Base-by-base conservation (phyloP, 2,113 vertebrate genomes). In the Chlamydotis undulata region DNA sequence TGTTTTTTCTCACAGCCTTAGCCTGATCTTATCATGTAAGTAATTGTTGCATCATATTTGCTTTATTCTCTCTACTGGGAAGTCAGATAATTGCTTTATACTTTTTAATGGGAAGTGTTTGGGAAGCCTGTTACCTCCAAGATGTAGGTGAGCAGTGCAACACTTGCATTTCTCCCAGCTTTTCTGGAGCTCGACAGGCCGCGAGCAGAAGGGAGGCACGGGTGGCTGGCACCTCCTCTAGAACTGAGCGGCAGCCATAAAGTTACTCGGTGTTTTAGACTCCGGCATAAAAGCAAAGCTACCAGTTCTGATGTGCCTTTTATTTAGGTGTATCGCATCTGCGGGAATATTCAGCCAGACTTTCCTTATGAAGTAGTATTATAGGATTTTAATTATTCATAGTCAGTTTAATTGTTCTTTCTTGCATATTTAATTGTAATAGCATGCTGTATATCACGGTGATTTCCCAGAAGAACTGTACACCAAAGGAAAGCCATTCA, bases 401-500 rank as follows among this genome's bases (percentile, higher is more conserved):
- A 84, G 74, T 94, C 93, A 85, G 96, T 96, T 97, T 96, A 95
- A 96, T 97, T 96, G 91, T 95, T 94, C 74, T 90, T 96, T 96
- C 97, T 92, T 97, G 93, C 93, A 95, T 97, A 93, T 95, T 97
- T 94, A 97, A 90, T 97, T 57, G 95, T 89, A 86, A 95, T 92
- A 93, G 7, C 97, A 29, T 97, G 97, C 97, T 97, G 76, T 71
- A 70, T 94, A 81, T 96, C 95, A 41, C 81, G 77, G 50, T 95
- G 93, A 97, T 98, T 97, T 98, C 97, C 95, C 96, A 73, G 92
- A 96, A 97, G 96, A 95, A 69, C 93, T 87, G 60, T 90, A 57
- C 94, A 78, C 95, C 89, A 83, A 94, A 97, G 94, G 94, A 92
- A 70, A 77, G 52, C 78, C 89, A 28, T 82, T 90, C 95, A 93